Evolutionary conservation across 1,140 invertebrate genomes (phyloP).

Genomic region (Portunus trituberculatus): DNA sequence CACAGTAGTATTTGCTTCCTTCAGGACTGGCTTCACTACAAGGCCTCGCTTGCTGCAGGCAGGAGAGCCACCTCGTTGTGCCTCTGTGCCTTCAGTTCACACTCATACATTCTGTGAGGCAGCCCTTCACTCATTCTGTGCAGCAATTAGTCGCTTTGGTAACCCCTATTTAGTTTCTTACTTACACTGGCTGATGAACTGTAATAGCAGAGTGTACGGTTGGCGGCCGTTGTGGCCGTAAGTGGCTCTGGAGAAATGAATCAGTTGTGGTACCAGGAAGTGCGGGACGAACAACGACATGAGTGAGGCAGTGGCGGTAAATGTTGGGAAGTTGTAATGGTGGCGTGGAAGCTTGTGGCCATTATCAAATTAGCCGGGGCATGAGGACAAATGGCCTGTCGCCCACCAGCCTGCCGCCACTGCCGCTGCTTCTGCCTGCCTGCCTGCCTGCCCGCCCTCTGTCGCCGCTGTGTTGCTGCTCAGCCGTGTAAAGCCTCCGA

Average conservation of each 20-base stretch:
- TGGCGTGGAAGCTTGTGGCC: constrained; percentile 14
- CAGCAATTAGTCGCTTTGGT: neutral
- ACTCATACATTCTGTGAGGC: neutral
- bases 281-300: neutral
- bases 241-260: neutral
- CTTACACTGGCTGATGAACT: neutral
- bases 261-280: neutral
- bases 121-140: neutral
- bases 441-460: neutral
- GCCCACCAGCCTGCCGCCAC: neutral
- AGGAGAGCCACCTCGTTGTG: neutral
- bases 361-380: constrained; percentile 52
- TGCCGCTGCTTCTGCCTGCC: neutral
- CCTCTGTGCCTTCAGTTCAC: neutral
- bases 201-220: neutral
- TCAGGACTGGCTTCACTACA: neutral
- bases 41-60: neutral
- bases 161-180: neutral
- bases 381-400: constrained; percentile 34
- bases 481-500: neutral
- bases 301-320: neutral
- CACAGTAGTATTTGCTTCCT: neutral
- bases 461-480: neutral
- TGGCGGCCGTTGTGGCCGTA: neutral
- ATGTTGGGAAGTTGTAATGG: constrained; percentile 26